A percentile compares a stretch with the other conserved stretches of the same genome.
Evolutionary conservation across 2,797 vertebrate genomes (phyloP).

Genomic region (Muscicapa comitata): DNA sequence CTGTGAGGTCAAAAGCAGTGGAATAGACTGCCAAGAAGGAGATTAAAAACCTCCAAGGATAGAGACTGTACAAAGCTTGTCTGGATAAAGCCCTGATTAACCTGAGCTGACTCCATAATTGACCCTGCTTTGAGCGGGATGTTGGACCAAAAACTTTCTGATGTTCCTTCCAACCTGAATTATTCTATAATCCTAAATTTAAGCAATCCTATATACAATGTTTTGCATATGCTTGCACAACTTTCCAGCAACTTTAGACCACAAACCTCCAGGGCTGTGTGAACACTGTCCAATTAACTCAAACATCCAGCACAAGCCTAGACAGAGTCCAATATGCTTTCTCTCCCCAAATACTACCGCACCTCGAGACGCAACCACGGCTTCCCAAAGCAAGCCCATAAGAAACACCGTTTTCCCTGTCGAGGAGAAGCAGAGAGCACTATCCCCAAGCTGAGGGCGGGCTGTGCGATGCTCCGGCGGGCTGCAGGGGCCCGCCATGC

Average conservation of each 20-base stretch:
- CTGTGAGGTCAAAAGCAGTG: not conserved
- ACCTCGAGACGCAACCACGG: not conserved
- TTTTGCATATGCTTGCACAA: not conserved
- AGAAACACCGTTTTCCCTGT: not conserved
- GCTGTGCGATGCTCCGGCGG: not conserved
- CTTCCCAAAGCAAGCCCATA: not conserved
- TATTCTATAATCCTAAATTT: not conserved
- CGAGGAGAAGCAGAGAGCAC: not conserved
- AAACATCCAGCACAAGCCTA: not conserved
- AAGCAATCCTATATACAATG: not conserved
- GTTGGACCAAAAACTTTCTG: not conserved
- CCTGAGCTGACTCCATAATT: not conserved
- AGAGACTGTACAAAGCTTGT: not conserved
- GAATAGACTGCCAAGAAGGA: not conserved
- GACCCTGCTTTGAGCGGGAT: not conserved
- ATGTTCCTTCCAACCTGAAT: not conserved
- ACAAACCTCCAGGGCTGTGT: not conserved
- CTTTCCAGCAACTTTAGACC: not conserved
- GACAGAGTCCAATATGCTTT: not conserved
- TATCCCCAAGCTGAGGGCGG: not conserved
- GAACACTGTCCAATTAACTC: not conserved
- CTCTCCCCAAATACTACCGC: not conserved
- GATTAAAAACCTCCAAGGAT: not conserved
- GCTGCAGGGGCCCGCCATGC: not conserved
- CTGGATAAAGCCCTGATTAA: not conserved